A percentile compares a stretch with the other conserved stretches of the same genome.
phyloP scores from a whole-genome alignment of 2,888 invertebrate genomes.

The Pachycephus smyrnensis region DNA sequence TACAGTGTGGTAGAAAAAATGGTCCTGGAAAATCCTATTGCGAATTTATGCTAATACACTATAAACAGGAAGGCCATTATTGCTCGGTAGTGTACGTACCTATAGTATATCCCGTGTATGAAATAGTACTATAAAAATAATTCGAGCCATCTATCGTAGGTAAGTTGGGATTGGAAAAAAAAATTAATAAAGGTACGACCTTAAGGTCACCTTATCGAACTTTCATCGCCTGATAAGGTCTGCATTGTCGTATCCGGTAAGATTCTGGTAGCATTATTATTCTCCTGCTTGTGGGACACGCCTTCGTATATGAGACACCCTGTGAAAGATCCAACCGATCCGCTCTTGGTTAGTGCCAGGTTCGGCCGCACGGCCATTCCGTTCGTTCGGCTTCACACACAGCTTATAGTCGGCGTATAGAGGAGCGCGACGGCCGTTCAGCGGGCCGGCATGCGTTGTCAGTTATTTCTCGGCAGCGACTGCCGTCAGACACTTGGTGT shows the following conservation, averaged over 20 bases:
- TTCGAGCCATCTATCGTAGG: background rate
- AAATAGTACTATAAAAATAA: background rate
- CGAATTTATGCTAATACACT: too few relatives aligned
- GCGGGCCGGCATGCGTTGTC: conserved; percentile 38
- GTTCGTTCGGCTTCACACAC: background rate
- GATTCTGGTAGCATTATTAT: background rate
- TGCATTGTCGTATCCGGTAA: background rate
- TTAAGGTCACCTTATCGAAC: background rate
- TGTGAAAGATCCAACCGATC: background rate
- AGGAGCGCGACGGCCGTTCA: background rate
- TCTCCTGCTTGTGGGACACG: background rate
- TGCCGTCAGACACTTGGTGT: conserved; percentile 52
- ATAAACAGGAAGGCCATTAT: too few relatives aligned
- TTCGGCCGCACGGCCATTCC: background rate
- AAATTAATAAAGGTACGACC: background rate
- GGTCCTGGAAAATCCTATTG: too few relatives aligned
- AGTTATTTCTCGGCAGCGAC: conserved; percentile 65
- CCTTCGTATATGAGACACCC: background rate
- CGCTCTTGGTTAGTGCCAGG: background rate
- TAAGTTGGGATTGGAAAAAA: background rate
- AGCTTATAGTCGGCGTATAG: background rate
- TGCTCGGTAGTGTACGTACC: too few relatives aligned
- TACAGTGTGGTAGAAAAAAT: too few relatives aligned
- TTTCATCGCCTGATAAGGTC: background rate
- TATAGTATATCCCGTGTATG: background rate